Conservation (phyloP, 2,113 vertebrate species). For the Leucopsar rothschildi region DNA sequence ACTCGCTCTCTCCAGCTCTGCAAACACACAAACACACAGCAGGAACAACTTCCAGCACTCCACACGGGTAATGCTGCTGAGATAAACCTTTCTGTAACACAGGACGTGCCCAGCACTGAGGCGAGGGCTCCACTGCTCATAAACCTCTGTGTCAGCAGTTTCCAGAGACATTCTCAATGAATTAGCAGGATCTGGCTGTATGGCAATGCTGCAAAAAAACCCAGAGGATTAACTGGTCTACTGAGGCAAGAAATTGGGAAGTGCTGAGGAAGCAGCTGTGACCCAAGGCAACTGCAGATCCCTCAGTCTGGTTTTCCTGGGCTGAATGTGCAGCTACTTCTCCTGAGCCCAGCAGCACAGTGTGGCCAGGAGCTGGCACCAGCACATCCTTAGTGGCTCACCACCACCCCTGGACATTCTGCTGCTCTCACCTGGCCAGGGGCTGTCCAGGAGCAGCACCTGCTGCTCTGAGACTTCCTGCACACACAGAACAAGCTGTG, state of each 20-base stretch:
- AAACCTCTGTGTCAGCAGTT: background rate
- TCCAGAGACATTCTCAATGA: background rate
- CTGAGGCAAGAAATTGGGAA: constrained; percentile 9
- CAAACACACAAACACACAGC: background rate
- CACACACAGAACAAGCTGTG: background rate
- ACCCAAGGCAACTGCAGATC: background rate
- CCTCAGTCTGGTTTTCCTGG: background rate
- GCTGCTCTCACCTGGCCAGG: background rate
- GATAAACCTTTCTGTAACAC: background rate
- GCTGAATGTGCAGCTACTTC: background rate
- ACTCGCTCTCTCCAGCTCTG: rapidly evolving
- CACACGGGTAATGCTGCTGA: rapidly evolving
- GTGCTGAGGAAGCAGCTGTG: background rate
- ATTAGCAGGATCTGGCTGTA: background rate
- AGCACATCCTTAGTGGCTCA: background rate
- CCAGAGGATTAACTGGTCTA: background rate
- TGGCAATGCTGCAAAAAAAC: background rate
- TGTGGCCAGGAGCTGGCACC: background rate
- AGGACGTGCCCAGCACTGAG: background rate
- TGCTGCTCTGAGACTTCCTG: background rate
- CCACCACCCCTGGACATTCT: background rate
- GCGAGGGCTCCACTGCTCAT: background rate
- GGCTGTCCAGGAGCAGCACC: background rate
- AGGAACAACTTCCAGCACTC: background rate
- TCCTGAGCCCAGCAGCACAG: background rate